phyloP scores from a whole-genome alignment of 2,797 vertebrate species.

The Takifugu ocellatus region DNA sequence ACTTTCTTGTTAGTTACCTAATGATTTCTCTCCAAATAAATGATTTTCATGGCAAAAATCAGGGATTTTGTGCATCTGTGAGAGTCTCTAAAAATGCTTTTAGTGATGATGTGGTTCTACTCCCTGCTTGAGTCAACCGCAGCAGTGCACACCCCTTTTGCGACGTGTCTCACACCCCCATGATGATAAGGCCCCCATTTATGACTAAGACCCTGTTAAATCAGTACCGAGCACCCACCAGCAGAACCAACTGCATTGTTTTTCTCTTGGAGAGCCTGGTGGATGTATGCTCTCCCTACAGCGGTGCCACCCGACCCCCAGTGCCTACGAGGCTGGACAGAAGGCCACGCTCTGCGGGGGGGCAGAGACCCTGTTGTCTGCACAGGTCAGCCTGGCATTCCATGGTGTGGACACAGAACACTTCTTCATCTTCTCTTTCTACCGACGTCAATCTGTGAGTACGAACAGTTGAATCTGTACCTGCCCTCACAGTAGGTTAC shows the following conservation, averaged over 20 bases:
- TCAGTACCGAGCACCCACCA: conserved; percentile 5
- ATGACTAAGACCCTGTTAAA: background rate
- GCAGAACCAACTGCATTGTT: background rate
- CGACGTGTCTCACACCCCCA: background rate
- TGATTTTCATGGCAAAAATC: background rate
- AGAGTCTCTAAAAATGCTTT: background rate
- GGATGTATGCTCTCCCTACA: conserved; percentile 19
- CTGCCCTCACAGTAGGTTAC: background rate
- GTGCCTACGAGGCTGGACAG: conserved; percentile 45
- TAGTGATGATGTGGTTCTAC: conserved; percentile 26
- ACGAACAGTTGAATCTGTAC: background rate
- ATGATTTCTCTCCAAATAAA: too few species aligned
- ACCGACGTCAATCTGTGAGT: conserved; percentile 58
- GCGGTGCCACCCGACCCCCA: conserved; percentile 18
- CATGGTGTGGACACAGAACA: conserved; percentile 64
- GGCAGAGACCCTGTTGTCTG: conserved; percentile 52
- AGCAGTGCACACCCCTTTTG: conserved; percentile 54
- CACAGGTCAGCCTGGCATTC: conserved; percentile 67
- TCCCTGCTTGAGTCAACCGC: conserved; percentile 31
- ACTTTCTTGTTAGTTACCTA: too few species aligned
- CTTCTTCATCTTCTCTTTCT: conserved; percentile 70
- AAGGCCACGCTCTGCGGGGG: fast-evolving
- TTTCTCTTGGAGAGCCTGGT: conserved; percentile 31
- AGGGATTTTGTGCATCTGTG: background rate
- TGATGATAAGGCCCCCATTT: conserved; percentile 1